Evolutionary conservation across 2,113 vertebrate species (phyloP), one percentile per base, ranked within the genome.

Genomic region (Boleophthalmus pectinirostris): DNA sequence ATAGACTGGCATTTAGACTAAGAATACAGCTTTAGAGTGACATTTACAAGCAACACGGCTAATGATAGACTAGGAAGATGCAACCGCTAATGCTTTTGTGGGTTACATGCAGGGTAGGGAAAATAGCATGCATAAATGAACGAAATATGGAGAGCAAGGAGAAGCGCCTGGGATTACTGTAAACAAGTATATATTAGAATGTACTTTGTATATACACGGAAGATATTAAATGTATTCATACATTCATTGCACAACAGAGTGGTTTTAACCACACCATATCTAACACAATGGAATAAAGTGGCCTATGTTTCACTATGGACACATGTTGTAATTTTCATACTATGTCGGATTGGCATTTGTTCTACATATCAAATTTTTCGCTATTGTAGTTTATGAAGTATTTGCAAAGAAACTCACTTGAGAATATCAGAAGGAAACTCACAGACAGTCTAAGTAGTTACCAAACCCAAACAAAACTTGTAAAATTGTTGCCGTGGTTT

Each of bases 61-160:
- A 64, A 64, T 64, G 33, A 64, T 64, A 64, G 61, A 64, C 61
- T n/a, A 33, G 58, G 38, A 11, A 64, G 61, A 64, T 38, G 61
- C 61, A 13, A 38, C 61, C 18, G 33, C 33, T 64, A 38, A 38
- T 38, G 61, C 9, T 38, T n/a, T 64, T 38, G 61, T 21, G 33
- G 61, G 61, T 18, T 64, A 64, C 61, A 23, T 61, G 13, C 25
- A 35, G 61, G 29, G 33, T 35, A 12, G 33, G 20, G 29, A 21
- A 64, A 64, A 38, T 64, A 64, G 61, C 18, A 38, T 64, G 61
- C 33, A 38, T 64, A 43, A 64, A 64, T n/a, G 61, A 64, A 38
- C 9, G 20, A 18, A 64, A 38, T 43, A 64, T 21, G 11, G 61
- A 33, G 61, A 20, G 33, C 18, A 20, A 38, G 15, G 33, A 64